Conservation (phyloP, 2,113 vertebrate genomes). For the Caloenas nicobarica region DNA sequence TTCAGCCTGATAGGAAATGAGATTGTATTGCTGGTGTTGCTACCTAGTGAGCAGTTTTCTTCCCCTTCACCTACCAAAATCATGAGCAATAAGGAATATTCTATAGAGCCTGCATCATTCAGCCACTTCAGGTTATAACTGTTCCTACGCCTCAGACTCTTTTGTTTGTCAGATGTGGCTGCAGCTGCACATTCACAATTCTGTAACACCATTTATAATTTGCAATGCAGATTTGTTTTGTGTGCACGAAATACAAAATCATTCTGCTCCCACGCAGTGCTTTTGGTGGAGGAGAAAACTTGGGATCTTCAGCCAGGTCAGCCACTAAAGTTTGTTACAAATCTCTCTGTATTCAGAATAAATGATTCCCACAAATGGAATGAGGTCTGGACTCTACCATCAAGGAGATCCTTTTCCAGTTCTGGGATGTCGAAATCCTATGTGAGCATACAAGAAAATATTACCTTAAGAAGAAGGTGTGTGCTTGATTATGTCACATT, state of each 20-base stretch:
- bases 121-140: neutral
- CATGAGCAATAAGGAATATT: neutral
- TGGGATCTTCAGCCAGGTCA: neutral
- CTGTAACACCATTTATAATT: neutral
- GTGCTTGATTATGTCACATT: neutral
- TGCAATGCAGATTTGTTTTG: neutral
- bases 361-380: neutral
- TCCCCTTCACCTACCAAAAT: neutral
- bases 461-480: neutral
- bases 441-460: neutral
- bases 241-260: neutral
- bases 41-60: neutral
- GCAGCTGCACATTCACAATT: neutral
- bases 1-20: neutral
- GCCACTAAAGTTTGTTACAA: neutral
- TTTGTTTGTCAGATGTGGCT: neutral
- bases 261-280: neutral
- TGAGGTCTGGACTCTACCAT: neutral
- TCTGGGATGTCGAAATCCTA: neutral
- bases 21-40: neutral
- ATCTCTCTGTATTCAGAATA: neutral
- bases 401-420: neutral
- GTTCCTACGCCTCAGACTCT: neutral
- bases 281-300: neutral
- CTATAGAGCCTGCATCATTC: neutral